A percentile compares a stretch with the other conserved stretches of the same genome.
Evolutionary conservation across 2,113 vertebrate species (phyloP).

Genomic region (Hippocampus comes): DNA sequence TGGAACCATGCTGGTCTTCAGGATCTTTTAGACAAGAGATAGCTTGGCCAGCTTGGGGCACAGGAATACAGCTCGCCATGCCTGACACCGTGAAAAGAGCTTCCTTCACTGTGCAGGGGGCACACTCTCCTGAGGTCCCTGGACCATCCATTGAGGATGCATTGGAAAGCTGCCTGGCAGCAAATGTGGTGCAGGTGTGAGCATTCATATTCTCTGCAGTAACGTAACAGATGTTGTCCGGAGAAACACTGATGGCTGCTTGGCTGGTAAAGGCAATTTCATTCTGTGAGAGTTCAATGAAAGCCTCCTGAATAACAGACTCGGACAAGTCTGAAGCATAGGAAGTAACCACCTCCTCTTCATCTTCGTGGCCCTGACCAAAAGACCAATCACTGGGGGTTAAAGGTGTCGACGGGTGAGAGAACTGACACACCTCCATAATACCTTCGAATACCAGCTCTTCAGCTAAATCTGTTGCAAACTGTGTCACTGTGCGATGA

Average conservation of each 20-base stretch:
- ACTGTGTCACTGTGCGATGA: conserved; percentile 82
- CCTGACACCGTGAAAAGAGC: conserved; percentile 91
- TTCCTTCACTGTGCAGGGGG: conserved; percentile 82
- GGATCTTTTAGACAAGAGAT: conserved; percentile 74
- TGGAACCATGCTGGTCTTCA: conserved; percentile 63
- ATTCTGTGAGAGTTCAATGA: conserved; percentile 92
- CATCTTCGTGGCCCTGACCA: conserved; percentile 66
- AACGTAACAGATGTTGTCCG: conserved; percentile 83
- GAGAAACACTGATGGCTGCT: conserved; percentile 90
- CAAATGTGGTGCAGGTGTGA: conserved; percentile 69
- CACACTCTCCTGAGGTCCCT: conserved; percentile 65
- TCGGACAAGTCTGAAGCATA: conserved; percentile 94
- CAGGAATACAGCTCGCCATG: conserved; percentile 86
- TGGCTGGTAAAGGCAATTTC: conserved; percentile 87
- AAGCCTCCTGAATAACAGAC: conserved; percentile 96
- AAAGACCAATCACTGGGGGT: conserved; percentile 75
- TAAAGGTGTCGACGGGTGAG: conserved; percentile 82
- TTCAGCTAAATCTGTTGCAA: conserved; percentile 91
- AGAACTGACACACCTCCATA: conserved; percentile 99
- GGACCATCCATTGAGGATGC: conserved; percentile 26
- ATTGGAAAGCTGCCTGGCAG: conserved; percentile 60
- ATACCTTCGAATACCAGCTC: conserved; percentile 96
- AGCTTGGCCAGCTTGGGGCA: conserved; percentile 85
- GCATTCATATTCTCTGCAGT: conserved; percentile 75
- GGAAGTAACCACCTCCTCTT: conserved; percentile 83